Percentiles rank a stretch among this genome's conserved stretches.
Evolutionary conservation across 2,113 vertebrate genomes (phyloP).

Genomic region (Microcebus ravelobensis): DNA sequence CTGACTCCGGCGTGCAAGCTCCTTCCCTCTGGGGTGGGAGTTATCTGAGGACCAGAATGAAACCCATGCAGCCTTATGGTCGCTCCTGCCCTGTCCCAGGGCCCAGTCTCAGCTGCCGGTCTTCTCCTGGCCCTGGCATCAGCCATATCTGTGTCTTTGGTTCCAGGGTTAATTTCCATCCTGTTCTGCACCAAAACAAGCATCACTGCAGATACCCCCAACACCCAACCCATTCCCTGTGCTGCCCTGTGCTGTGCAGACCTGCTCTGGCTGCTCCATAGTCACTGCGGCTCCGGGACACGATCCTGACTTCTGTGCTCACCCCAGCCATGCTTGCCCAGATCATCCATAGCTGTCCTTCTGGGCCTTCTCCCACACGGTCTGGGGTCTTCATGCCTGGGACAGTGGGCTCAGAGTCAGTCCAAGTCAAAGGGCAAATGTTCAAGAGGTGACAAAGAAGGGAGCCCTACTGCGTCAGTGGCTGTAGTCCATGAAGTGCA

Average conservation of each 20-base stretch:
- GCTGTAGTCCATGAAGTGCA: neutral
- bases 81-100: neutral
- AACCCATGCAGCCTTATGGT: neutral
- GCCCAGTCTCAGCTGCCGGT: neutral
- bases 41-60: neutral
- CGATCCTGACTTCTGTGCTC: neutral
- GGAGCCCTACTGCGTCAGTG: neutral
- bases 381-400: neutral
- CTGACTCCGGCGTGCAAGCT: neutral
- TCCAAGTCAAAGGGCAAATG: neutral
- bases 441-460: neutral
- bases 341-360: neutral
- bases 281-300: neutral
- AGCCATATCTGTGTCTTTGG: neutral
- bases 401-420: neutral
- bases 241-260: neutral
- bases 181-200: neutral
- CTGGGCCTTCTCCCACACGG: neutral
- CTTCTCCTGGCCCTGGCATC: neutral
- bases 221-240: neutral
- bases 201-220: neutral
- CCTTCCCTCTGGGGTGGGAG: neutral
- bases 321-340: neutral
- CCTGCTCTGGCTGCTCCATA: fast-evolving
- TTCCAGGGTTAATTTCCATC: neutral